These are phyloP conservation scores for Acropora yongei DNA, from an alignment of 64 coral and sea anemone genomes.

Conservation along the genomic window DNA sequence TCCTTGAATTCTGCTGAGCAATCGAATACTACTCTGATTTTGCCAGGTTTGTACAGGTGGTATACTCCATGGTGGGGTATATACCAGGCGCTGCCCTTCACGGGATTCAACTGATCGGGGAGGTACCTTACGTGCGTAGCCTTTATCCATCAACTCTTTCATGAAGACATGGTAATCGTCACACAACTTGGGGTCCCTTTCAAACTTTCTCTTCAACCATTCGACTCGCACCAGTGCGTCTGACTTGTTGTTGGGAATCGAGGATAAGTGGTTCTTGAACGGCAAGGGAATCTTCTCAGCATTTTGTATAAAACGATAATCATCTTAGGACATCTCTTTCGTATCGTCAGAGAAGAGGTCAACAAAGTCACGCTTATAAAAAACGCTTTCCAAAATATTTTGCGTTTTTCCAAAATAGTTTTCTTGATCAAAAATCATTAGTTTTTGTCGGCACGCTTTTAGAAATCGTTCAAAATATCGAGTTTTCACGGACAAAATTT, in stretches of 20 bases:
- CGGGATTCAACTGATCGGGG: neutral
- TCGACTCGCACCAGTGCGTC: neutral
- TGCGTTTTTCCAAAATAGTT: no score
- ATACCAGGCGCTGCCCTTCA: slow-evolving; percentile 50
- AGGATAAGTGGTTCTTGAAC: neutral
- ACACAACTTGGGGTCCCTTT: neutral
- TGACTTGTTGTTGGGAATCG: neutral
- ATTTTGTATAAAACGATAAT: neutral
- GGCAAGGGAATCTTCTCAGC: neutral
- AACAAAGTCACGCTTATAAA: slow-evolving; percentile 16
- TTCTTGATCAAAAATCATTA: no score
- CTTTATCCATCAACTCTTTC: neutral
- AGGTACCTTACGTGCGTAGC: slow-evolving; percentile 32
- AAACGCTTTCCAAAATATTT: no score
- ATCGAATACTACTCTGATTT: slow-evolving; percentile 56
- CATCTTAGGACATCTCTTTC: neutral
- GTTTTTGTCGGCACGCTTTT: no score
- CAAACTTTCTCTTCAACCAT: slow-evolving; percentile 36
- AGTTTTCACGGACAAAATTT: no score
- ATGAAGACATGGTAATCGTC: neutral
- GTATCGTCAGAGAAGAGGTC: no score
- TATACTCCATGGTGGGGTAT: slow-evolving; percentile 66
- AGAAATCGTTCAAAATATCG: no score
- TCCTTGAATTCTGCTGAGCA: slow-evolving; percentile 50
- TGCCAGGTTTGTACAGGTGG: slow-evolving; percentile 47